Percentiles rank a stretch among this genome's conserved stretches.
phyloP scores from a whole-genome alignment of 2,888 invertebrate species.

The Hofmannophila pseudospretella region DNA sequence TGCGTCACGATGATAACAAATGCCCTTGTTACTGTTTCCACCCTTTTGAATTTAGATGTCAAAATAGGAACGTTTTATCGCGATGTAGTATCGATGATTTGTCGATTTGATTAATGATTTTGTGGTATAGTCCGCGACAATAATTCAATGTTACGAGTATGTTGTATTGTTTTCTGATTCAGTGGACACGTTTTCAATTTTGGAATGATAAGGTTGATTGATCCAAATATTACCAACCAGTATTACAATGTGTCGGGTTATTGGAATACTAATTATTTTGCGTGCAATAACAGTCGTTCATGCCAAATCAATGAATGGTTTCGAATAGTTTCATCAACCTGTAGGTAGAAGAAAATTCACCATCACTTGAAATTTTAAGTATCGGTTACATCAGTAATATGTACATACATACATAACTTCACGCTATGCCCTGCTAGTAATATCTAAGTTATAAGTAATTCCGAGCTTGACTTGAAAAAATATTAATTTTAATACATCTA shows the following conservation, averaged over 20 bases:
- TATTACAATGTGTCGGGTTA: neutral
- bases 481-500: too few relatives aligned
- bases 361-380: too few relatives aligned
- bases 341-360: too few relatives aligned
- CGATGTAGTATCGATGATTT: constrained; percentile 38
- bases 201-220: neutral
- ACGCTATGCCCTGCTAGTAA: too few relatives aligned
- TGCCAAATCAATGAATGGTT: too few relatives aligned
- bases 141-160: constrained; percentile 50
- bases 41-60: constrained; percentile 38
- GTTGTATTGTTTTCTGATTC: constrained; percentile 42
- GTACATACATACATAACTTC: too few relatives aligned
- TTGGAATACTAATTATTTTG: constrained; percentile 1
- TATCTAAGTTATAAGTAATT: too few relatives aligned
- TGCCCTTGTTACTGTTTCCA: constrained; percentile 23
- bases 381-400: too few relatives aligned
- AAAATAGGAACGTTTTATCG: constrained; percentile 43
- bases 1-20: constrained; percentile 41
- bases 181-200: constrained; percentile 27
- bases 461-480: too few relatives aligned
- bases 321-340: too few relatives aligned
- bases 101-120: constrained; percentile 48
- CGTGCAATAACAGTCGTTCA: neutral
- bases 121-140: constrained; percentile 45
- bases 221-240: neutral